Conservation (phyloP, 1,140 invertebrate species). For the Radopholus similis region DNA sequence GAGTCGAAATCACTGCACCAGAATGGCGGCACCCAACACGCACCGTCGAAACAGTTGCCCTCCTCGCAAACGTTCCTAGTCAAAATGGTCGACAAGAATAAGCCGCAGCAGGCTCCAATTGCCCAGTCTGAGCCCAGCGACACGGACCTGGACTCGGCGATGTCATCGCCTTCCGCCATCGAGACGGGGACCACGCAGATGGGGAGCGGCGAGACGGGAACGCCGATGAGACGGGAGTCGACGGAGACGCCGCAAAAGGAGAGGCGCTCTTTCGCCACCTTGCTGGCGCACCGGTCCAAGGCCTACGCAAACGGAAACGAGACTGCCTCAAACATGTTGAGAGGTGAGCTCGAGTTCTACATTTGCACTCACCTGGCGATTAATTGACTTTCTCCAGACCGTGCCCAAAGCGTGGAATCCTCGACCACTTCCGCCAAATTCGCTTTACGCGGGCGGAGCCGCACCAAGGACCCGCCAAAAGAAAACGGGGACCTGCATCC, state of each 20-base stretch:
- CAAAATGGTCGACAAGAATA: background rate
- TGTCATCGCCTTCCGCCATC: background rate
- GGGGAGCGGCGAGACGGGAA: conserved; percentile 6
- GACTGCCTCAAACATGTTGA: too few species aligned
- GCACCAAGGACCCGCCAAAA: background rate
- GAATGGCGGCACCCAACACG: conserved; percentile 2
- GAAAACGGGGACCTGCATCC: background rate
- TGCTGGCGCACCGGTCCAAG: background rate
- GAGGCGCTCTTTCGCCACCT: background rate
- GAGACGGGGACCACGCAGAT: background rate
- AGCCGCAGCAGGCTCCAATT: conserved; percentile 42
- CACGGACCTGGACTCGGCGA: conserved; percentile 51
- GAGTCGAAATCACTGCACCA: conserved; percentile 11
- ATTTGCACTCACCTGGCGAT: too few species aligned
- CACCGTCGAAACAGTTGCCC: background rate
- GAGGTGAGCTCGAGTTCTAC: background rate
- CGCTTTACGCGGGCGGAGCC: background rate
- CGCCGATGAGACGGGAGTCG: background rate
- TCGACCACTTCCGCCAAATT: conserved; percentile 6
- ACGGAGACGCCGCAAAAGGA: background rate
- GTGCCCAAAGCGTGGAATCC: conserved; percentile 12
- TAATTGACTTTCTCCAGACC: background rate
- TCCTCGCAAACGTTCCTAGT: background rate
- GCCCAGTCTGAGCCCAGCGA: conserved; percentile 57
- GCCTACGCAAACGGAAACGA: too few species aligned